phyloP scores from a whole-genome alignment of 2,888 invertebrate species.

The Aporophyla lueneburgensis region DNA sequence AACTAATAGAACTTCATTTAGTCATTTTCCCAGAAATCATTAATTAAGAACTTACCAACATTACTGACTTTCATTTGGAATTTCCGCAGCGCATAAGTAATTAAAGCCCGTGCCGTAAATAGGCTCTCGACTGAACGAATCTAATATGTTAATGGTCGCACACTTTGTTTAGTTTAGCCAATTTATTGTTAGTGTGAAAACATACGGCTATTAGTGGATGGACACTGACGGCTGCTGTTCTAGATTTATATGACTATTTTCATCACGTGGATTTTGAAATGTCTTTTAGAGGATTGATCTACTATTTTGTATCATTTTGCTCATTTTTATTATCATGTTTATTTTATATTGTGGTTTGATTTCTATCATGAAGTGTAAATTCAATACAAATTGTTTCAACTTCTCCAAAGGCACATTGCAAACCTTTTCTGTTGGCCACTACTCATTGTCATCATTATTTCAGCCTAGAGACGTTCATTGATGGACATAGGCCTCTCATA shows the following conservation, averaged over 20 bases:
- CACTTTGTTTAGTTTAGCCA: constrained; percentile 72
- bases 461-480: no score
- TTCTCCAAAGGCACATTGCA: neutral
- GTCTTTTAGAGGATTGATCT: neutral
- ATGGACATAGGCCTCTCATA: no score
- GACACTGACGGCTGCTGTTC: constrained; percentile 1
- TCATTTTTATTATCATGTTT: no score
- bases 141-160: constrained; percentile 75
- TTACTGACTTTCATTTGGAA: constrained; percentile 42
- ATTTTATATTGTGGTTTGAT: neutral
- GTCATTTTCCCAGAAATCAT: constrained; percentile 20
- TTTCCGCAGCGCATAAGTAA: constrained; percentile 60
- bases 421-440: neutral
- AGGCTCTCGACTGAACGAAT: constrained; percentile 68
- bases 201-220: constrained; percentile 40
- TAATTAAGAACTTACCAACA: constrained; percentile 44
- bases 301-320: no score
- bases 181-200: constrained; percentile 69
- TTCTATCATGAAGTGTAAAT: neutral
- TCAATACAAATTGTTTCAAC: neutral
- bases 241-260: neutral
- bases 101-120: constrained; percentile 58
- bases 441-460: no score
- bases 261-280: neutral
- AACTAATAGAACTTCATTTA: neutral